Evolutionary conservation across 1,140 invertebrate genomes (phyloP).

Genomic region (Centruroides sculpturatus): DNA sequence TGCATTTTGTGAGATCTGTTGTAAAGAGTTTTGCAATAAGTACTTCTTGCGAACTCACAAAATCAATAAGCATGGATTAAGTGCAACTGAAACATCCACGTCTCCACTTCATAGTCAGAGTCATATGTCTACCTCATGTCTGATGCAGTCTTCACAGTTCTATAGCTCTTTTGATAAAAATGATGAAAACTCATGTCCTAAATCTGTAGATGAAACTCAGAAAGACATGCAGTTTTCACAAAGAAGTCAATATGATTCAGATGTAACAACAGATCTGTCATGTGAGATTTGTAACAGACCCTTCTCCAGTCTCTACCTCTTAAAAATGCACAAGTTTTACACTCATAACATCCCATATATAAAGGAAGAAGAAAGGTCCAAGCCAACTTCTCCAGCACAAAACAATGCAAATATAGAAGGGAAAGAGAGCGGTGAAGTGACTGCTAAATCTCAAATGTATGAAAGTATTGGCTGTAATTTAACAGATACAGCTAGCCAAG

Average conservation of each 20-base stretch:
- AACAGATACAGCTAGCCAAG: constrained; percentile 35
- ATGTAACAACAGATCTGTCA: constrained; percentile 25
- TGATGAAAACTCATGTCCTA: background rate
- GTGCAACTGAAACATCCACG: constrained; percentile 20
- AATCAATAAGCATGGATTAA: constrained; percentile 44
- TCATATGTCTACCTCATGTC: background rate
- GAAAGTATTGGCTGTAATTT: no score
- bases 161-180: constrained; percentile 1
- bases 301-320: constrained; percentile 38
- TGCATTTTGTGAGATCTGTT: constrained; percentile 85
- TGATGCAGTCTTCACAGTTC: no score
- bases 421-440: constrained; percentile 2
- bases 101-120: constrained; percentile 1
- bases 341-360: constrained; percentile 26
- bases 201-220: background rate
- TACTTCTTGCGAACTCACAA: constrained; percentile 87
- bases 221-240: no score
- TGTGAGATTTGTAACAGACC: constrained; percentile 40
- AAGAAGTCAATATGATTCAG: no score
- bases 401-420: constrained; percentile 8
- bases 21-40: constrained; percentile 90
- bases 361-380: constrained; percentile 19
- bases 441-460: no score
- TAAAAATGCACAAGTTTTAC: constrained; percentile 38
- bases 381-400: constrained; percentile 10